phyloP scores from a whole-genome alignment of 1,140 invertebrate species.

The Centruroides vittatus region DNA sequence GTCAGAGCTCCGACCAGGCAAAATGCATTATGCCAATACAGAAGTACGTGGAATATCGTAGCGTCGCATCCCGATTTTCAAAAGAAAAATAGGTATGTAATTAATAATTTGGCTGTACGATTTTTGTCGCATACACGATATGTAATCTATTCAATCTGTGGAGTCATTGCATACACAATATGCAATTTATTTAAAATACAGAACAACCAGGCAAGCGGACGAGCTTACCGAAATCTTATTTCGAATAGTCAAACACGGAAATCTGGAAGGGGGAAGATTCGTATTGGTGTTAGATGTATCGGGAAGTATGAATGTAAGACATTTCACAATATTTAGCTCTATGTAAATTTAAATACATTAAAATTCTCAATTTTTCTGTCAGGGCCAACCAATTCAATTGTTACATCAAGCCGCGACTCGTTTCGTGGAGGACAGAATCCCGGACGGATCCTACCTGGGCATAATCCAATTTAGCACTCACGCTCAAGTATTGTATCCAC shows the following conservation, averaged over 20 bases:
- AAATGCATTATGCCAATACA: slow-evolving; percentile 11
- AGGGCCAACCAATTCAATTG: slow-evolving; percentile 17
- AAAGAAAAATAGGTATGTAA: background rate
- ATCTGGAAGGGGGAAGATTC: slow-evolving; percentile 4
- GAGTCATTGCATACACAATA: too few relatives aligned
- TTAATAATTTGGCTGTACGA: too few relatives aligned
- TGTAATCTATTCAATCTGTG: too few relatives aligned
- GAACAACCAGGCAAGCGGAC: too few relatives aligned
- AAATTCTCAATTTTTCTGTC: background rate
- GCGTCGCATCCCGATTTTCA: slow-evolving; percentile 5
- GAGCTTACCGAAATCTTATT: background rate
- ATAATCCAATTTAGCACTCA: slow-evolving; percentile 16
- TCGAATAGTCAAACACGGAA: slow-evolving; percentile 2
- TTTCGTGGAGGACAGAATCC: slow-evolving; percentile 14
- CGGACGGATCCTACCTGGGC: slow-evolving; percentile 10
- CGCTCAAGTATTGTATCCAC: slow-evolving; percentile 5
- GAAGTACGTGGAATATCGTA: slow-evolving; percentile 13
- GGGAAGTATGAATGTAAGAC: slow-evolving; percentile 19
- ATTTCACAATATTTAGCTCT: background rate
- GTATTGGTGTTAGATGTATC: slow-evolving; percentile 18
- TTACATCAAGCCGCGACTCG: slow-evolving; percentile 13
- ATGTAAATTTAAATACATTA: background rate
- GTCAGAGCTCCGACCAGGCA: slow-evolving; percentile 10
- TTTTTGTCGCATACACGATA: too few relatives aligned
- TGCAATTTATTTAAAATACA: too few relatives aligned